Base-by-base conservation (phyloP, 2,888 invertebrate species). In the Epirrhoe alternata region DNA sequence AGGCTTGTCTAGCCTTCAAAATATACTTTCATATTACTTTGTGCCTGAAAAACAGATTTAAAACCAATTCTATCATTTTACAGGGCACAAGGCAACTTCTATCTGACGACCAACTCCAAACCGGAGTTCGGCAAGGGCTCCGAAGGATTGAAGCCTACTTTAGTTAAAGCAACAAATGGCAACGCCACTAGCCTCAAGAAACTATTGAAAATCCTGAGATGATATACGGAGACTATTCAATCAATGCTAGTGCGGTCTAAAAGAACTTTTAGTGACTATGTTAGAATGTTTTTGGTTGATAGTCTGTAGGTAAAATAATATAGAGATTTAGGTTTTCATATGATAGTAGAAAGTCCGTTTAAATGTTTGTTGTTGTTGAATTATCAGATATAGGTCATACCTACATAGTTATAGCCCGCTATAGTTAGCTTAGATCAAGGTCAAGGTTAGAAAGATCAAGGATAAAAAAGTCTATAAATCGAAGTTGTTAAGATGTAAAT, bases 61-160 rank as follows among this genome's bases (percentile, higher is more conserved):
- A 4, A 42, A 12, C 12, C 12, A 42, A 42, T 10, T 38, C 10
- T 33, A 8, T 54, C 14, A 35, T 42, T 17, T 24, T 6, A 31
- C 87, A 93, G 93, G 31, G 85, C 87, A 3, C 78, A 77, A 66
- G 93, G 92, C 12, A 88, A 91, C 78, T 92, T 77, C 72, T 93
- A 79, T 74, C 77, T 93, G 14, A 82, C 79, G 0, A 93, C 93
- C 8, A 86, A 86, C 54, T 12, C 77, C 0, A 70, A 70, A 0
- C 65, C 86, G 0, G 83, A 84, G 0, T 92, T 74, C 71, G 86
- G 86, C 5, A 81, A 78, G 75, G 89, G 88, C 0, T 7, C 42
- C 0, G 77, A 76, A 8, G 92, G 92, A 0, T 69, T 84, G 30
- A 78, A 66, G 31, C 86, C 88, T 0, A 8, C 3, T n/a, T 8